These are phyloP conservation scores for Nymphalis polychloros DNA, from an alignment of 2,888 invertebrate genomes.

Conservation along the genomic window DNA sequence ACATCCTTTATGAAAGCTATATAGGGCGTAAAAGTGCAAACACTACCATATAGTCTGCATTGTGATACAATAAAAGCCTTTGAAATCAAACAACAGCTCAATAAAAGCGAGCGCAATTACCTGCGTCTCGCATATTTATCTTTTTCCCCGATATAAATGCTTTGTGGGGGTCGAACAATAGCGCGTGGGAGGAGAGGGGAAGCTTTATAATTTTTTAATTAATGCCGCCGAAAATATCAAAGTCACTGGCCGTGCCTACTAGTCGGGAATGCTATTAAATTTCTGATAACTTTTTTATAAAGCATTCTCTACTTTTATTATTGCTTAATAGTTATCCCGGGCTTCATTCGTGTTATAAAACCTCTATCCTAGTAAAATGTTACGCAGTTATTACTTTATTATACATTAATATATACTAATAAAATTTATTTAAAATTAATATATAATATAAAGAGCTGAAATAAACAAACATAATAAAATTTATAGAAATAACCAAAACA, in stretches of 20 bases:
- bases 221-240: slow-evolving; percentile 80
- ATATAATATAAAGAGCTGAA: background rate
- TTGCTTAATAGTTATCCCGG: slow-evolving; percentile 16
- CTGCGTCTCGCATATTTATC: slow-evolving; percentile 77
- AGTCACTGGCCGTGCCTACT: slow-evolving; percentile 71
- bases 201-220: slow-evolving; percentile 83
- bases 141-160: slow-evolving; percentile 72
- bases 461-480: too few relatives aligned
- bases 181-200: slow-evolving; percentile 57
- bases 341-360: background rate
- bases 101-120: slow-evolving; percentile 76
- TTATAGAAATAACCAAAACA: too few relatives aligned
- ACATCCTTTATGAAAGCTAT: slow-evolving; percentile 12
- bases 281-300: slow-evolving; percentile 65
- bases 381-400: background rate
- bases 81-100: slow-evolving; percentile 77
- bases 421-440: background rate
- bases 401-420: background rate
- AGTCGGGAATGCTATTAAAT: slow-evolving; percentile 71
- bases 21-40: slow-evolving; percentile 26
- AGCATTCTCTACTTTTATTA: slow-evolving; percentile 54
- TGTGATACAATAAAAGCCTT: slow-evolving; percentile 64
- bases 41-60: slow-evolving; percentile 43
- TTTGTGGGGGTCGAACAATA: slow-evolving; percentile 69
- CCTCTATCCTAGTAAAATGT: background rate